Percentiles rank a stretch among this genome's conserved stretches.
Conservation (phyloP, 1,140 invertebrate genomes). For the Galendromus occidentalis region DNA sequence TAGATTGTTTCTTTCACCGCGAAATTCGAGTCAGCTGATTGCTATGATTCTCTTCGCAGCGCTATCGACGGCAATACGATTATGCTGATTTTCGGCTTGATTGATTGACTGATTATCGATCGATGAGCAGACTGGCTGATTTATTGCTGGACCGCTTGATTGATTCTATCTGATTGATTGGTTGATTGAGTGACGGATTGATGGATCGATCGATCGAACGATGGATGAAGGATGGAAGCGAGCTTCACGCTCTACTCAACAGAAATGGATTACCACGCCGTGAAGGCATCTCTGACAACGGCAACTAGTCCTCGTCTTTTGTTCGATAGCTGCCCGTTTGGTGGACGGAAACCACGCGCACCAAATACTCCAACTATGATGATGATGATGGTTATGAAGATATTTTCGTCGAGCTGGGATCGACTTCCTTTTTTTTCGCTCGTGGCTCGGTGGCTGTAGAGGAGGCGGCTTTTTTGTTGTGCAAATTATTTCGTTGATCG, state of each 20-base stretch:
- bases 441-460: no score
- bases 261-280: conserved; percentile 1
- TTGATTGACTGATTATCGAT: background rate
- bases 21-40: no score
- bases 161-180: background rate
- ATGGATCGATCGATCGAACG: background rate
- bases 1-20: no score
- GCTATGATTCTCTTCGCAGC: no score
- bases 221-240: background rate
- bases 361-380: no score
- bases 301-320: conserved; percentile 1
- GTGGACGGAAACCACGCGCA: background rate
- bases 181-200: background rate
- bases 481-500: no score
- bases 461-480: no score
- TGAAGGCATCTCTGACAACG: background rate
- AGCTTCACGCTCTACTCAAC: conserved; percentile 2
- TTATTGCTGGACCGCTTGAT: background rate
- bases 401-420: no score
- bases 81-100: no score
- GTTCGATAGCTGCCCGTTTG: background rate
- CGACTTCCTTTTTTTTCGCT: no score
- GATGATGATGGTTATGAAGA: no score
- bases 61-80: no score
- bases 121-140: background rate